Percentiles rank a stretch among this genome's conserved stretches.
Evolutionary conservation across 2,888 invertebrate genomes (phyloP).

Genomic region (Carabus problematicus): DNA sequence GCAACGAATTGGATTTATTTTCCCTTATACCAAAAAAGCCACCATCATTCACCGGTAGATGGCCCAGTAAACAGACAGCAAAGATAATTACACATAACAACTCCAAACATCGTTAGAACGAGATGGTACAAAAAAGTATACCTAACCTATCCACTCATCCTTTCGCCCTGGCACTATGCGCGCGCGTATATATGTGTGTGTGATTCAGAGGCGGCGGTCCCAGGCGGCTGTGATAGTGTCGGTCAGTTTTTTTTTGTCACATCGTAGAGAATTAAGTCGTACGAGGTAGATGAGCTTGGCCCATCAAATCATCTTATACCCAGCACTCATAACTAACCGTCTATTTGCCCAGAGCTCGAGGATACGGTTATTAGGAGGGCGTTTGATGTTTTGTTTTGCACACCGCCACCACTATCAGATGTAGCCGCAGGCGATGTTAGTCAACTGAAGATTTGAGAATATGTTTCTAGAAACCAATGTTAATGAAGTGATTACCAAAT

Average conservation of each 20-base stretch:
- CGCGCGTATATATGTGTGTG: constrained; percentile 19
- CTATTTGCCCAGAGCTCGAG: constrained; percentile 34
- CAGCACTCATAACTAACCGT: constrained; percentile 34
- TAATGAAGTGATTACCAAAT: no score
- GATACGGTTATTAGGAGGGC: constrained; percentile 38
- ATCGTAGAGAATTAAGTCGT: constrained; percentile 26
- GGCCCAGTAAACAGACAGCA: constrained; percentile 32
- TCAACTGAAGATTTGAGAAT: no score
- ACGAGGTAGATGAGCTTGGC: constrained; percentile 13
- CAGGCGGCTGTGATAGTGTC: constrained; percentile 22
- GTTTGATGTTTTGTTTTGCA: constrained; percentile 21
- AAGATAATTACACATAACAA: constrained; percentile 40
- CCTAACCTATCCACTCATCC: no score
- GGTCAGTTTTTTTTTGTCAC: constrained; percentile 38
- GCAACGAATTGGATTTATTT: constrained; percentile 32
- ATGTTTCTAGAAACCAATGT: no score
- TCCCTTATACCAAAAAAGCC: constrained; percentile 20
- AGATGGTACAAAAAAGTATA: constrained; percentile 30
- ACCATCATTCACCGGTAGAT: constrained; percentile 26
- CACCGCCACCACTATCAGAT: background rate
- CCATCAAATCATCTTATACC: constrained; percentile 11
- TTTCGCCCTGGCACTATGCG: background rate
- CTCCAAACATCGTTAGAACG: constrained; percentile 38
- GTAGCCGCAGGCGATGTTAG: no score
- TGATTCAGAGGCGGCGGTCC: constrained; percentile 28